These are phyloP conservation scores for Ormia ochracea DNA, from an alignment of 2,888 invertebrate species.

Conservation along the genomic window DNA sequence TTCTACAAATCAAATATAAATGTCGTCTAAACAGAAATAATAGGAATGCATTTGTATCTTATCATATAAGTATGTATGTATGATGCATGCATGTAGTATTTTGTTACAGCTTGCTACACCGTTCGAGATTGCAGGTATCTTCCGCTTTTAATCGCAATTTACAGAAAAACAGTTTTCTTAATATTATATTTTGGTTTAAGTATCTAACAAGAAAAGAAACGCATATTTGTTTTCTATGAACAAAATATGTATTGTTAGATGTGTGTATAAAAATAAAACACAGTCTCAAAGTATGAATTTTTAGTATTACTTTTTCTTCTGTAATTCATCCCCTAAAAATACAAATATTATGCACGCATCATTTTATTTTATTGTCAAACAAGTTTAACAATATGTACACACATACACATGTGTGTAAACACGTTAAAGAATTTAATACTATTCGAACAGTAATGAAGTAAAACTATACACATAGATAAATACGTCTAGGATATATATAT, in stretches of 20 bases:
- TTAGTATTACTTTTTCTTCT: conserved; percentile 20
- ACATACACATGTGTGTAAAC: neutral
- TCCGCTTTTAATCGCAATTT: neutral
- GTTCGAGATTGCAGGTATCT: neutral
- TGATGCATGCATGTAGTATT: neutral
- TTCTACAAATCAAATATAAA: neutral
- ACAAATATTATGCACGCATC: neutral
- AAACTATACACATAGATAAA: no score
- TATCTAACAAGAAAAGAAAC: no score
- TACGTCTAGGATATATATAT: no score
- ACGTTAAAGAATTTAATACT: neutral
- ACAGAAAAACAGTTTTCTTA: neutral
- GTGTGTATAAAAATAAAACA: conserved; percentile 22
- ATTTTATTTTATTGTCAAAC: conserved; percentile 14
- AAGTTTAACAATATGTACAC: neutral
- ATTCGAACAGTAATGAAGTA: no score
- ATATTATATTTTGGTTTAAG: no score
- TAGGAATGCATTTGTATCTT: neutral
- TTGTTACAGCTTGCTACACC: neutral
- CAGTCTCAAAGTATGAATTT: neutral
- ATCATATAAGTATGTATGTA: neutral
- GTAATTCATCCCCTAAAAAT: conserved; percentile 55
- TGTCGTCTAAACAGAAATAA: neutral
- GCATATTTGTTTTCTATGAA: no score
- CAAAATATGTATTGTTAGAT: no score